Evolutionary conservation across 1,140 invertebrate species (phyloP), one percentile per base, ranked within the genome.

Genomic region (Drosophila seguyi): DNA sequence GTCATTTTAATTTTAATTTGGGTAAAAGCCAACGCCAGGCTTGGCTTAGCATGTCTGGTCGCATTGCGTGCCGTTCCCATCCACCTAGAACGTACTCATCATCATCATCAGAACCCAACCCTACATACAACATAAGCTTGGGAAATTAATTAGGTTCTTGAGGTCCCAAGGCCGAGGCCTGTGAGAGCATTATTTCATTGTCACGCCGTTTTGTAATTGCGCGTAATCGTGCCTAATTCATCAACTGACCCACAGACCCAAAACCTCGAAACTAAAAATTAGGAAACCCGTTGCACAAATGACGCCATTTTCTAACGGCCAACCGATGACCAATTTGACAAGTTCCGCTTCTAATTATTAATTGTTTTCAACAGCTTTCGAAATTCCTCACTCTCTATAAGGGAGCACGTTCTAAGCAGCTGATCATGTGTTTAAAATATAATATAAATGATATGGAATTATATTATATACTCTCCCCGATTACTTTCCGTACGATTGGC

Each of bases 161-260:
- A 50, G 57, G 34, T 39, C 25, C 52, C 52, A 55, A 55, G 52
- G 52, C 34, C 52, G 20, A 38, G 50, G 22, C 44, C 55, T 11
- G 22, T 48, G 39, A 27, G 57, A 47, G 47, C 16, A 16, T 13
- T 36, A 44, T 65, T 60, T 48, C 79, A 79, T 77, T 87, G 84
- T 83, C 84, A 82, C 76, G 71, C 75, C 67, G 45, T 31, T 63
- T 73, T 79, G 76, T 87, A 87, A 86, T 86, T 79, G 83, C 34
- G 52, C 53, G 59, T 82, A 87, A 87, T 84, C 80, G 67, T 47
- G 68, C 22, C 56, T 83, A 66, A 88, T 86, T 87, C 58, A 88
- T 84, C 76, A 88, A 62, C 41, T 88, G 84, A 87, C 83, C 83
- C 83, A 88, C 34, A 83, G 83, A 83, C 67, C 83, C 67, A 87